Evolutionary conservation across 2,888 invertebrate species (phyloP).

Genomic region (Cephus runcator): DNA sequence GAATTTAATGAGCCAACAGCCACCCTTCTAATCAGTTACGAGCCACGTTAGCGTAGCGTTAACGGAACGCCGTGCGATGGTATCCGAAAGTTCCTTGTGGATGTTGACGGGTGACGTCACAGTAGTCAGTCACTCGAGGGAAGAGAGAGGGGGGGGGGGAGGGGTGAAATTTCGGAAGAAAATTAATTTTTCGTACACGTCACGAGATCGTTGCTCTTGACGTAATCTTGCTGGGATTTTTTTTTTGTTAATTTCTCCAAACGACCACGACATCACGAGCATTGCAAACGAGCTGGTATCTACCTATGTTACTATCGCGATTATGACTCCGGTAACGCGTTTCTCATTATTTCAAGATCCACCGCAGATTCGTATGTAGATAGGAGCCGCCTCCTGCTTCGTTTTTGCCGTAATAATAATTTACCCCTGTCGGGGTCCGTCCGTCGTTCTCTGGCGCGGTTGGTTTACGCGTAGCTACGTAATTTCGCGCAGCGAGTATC

Average conservation of each 20-base stretch:
- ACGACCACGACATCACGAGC: not conserved
- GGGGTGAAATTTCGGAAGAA: not conserved
- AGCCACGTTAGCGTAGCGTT: not conserved
- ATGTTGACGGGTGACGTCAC: not conserved
- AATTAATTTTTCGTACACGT: not conserved
- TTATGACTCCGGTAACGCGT: slow-evolving; percentile 8
- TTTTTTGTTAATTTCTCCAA: not conserved
- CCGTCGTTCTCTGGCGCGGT: slow-evolving; percentile 1
- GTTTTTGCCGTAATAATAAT: slow-evolving; percentile 59
- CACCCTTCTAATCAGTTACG: not conserved
- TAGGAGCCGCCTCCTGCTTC: slow-evolving; percentile 35
- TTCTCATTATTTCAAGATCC: slow-evolving; percentile 18
- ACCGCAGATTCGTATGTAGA: slow-evolving; percentile 21
- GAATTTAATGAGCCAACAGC: not conserved
- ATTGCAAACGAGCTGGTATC: not conserved
- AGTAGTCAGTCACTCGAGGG: not conserved
- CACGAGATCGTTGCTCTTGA: not conserved
- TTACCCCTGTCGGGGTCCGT: slow-evolving; percentile 28
- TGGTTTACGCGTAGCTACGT: slow-evolving; percentile 20
- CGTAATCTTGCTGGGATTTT: not conserved
- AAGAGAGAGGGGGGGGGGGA: not conserved
- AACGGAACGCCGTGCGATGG: not conserved
- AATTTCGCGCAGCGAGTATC: slow-evolving; percentile 26
- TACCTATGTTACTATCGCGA: not conserved
- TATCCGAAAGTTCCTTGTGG: not conserved